Base-by-base conservation (phyloP, 2,113 vertebrate species). In the Gnathonemus longibarbis region DNA sequence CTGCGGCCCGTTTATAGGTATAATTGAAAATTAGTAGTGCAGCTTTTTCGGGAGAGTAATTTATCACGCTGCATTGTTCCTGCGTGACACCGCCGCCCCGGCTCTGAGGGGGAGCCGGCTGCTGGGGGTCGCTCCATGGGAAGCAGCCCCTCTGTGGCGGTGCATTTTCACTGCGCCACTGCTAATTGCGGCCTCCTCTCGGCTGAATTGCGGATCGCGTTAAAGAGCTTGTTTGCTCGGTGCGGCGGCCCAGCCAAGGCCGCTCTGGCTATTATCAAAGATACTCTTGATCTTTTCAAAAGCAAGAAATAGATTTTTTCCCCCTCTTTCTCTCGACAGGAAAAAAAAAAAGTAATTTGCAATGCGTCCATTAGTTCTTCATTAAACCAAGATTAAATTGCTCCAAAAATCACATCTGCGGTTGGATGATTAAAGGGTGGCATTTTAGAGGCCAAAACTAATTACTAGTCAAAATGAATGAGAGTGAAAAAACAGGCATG, bases 371-470 rank as follows among this genome's bases (percentile, higher is more conserved):
- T 99, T 99, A 99, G 98, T 99, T 99, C 97, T 99, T 99, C 98
- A 99, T 99, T 99, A 99, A 99, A 99, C 98, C 98, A 98, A 99
- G 98, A 99, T 99, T 99, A 99, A 99, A 99, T 99, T 99, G 98
- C 98, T 98, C 96, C 95, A 98, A 97, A 98, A 99, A 99, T 99
- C 98, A 99, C 98, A 99, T 99, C 98, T 99, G 98, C 98, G 97
- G 98, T 98, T 97, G 97, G 97, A 97, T 97, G 98, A 99, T 98
- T 99, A 99, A 99, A 99, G 98, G 98, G 98, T 99, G 98, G 98
- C 98, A 98, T 99, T 99, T 99, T 98, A 98, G 97, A 98, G 98
- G 98, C 98, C 98, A 98, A 98, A 99, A 99, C 98, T 99, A 99
- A 99, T 99, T 99, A 99, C 98, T 98, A 98, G 98, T 98, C 97